Evolutionary conservation across 2,888 invertebrate species (phyloP).

Genomic region (Rotaria sp.): DNA sequence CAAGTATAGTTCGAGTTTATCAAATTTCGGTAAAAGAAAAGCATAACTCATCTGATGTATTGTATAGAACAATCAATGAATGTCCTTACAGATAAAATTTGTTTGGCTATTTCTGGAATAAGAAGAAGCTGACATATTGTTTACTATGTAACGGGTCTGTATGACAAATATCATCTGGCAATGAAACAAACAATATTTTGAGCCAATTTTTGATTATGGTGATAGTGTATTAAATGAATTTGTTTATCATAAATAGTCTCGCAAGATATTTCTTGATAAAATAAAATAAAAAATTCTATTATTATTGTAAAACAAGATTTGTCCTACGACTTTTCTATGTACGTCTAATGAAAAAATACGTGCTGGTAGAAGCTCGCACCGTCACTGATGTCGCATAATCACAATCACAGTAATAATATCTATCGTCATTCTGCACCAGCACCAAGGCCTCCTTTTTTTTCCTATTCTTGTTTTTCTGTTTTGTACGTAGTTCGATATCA

Average conservation of each 20-base stretch:
- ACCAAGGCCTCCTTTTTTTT: background rate
- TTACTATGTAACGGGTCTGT: background rate
- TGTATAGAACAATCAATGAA: background rate
- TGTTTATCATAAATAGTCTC: too few species aligned
- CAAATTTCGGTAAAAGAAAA: background rate
- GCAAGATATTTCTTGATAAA: background rate
- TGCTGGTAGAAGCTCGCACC: background rate
- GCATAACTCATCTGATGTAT: background rate
- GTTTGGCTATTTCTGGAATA: background rate
- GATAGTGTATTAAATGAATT: too few species aligned
- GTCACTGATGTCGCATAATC: background rate
- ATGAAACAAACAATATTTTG: too few species aligned
- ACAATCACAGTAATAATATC: background rate
- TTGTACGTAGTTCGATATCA: conserved; percentile 4
- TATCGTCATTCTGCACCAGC: background rate
- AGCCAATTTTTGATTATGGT: too few species aligned
- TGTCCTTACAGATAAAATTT: background rate
- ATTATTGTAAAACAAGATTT: background rate
- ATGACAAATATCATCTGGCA: too few species aligned
- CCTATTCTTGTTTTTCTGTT: conserved; percentile 4
- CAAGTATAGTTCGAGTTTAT: background rate
- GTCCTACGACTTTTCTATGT: too few species aligned
- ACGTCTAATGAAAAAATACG: background rate
- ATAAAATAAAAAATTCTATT: background rate
- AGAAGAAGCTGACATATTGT: background rate